A percentile compares a stretch with the other conserved stretches of the same genome.
Evolutionary conservation across 2,888 invertebrate species (phyloP).

Genomic region (Athalia rosae): DNA sequence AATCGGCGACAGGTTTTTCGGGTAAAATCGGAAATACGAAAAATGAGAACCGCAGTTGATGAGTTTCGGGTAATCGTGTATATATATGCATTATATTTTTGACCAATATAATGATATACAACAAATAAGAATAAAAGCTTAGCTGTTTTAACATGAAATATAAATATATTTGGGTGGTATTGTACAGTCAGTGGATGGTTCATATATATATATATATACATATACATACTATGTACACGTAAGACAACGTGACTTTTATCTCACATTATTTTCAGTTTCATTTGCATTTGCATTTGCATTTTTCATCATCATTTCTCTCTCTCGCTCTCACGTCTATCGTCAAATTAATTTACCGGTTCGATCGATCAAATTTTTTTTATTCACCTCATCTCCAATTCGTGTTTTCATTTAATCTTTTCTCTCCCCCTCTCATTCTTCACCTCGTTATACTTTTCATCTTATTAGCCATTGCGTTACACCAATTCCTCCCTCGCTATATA

Average conservation of each 20-base stretch:
- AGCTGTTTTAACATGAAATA: conserved; percentile 66
- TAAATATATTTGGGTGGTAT: conserved; percentile 70
- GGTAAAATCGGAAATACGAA: conserved; percentile 31
- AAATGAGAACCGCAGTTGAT: conserved; percentile 24
- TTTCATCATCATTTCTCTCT: conserved; percentile 1
- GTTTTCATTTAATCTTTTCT: conserved; percentile 43
- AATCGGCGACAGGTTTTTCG: not conserved
- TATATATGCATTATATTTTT: not conserved
- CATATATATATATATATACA: conserved; percentile 49
- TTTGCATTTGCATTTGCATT: conserved; percentile 1
- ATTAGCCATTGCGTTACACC: not conserved
- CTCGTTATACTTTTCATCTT: conserved; percentile 19
- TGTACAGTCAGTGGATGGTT: conserved; percentile 69
- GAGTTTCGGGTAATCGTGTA: not conserved
- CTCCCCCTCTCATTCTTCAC: conserved; percentile 49
- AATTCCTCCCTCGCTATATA: conserved; percentile 12
- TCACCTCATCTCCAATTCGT: not conserved
- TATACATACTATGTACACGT: conserved; percentile 52
- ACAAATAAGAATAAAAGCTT: conserved; percentile 30
- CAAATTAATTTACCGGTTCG: not conserved
- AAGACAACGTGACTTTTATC: conserved; percentile 41
- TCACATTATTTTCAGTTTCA: conserved; percentile 9
- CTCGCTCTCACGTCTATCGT: conserved; percentile 18
- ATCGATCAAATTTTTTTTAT: conserved; percentile 12
- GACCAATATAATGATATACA: not conserved